phyloP scores from a whole-genome alignment of 1,140 invertebrate genomes.

The Aphidius gifuensis region DNA sequence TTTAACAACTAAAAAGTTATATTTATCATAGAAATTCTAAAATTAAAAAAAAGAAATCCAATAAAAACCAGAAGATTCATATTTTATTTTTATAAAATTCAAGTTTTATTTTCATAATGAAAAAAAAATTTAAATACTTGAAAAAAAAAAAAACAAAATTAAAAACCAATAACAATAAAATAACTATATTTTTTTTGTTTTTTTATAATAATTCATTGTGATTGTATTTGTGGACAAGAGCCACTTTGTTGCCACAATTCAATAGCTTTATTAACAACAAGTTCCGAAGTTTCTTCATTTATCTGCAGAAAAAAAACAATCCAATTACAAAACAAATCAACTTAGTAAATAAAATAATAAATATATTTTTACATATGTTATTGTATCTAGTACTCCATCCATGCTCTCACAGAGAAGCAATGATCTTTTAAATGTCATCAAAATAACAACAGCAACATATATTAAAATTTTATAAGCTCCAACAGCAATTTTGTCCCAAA shows the following conservation, averaged over 20 bases:
- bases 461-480: constrained; percentile 79
- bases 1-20: too few species aligned
- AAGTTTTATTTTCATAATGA: too few species aligned
- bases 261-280: constrained; percentile 75
- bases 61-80: too few species aligned
- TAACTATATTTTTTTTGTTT: too few species aligned
- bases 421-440: constrained; percentile 66
- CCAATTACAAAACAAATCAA: constrained; percentile 5
- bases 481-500: constrained; percentile 85
- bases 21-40: too few species aligned
- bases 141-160: too few species aligned
- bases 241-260: constrained; percentile 71
- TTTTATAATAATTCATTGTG: not conserved
- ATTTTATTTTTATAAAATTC: too few species aligned
- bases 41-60: too few species aligned
- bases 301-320: constrained; percentile 56
- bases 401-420: constrained; percentile 62
- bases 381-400: constrained; percentile 62
- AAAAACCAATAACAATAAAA: too few species aligned
- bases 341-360: constrained; percentile 1
- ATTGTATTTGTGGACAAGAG: constrained; percentile 35
- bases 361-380: constrained; percentile 56
- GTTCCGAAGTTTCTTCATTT: constrained; percentile 70
- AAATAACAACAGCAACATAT: constrained; percentile 71
- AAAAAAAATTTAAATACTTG: too few species aligned